These are phyloP conservation scores for Pollenia amentaria DNA, from an alignment of 2,888 invertebrate species.

Conservation along the genomic window DNA sequence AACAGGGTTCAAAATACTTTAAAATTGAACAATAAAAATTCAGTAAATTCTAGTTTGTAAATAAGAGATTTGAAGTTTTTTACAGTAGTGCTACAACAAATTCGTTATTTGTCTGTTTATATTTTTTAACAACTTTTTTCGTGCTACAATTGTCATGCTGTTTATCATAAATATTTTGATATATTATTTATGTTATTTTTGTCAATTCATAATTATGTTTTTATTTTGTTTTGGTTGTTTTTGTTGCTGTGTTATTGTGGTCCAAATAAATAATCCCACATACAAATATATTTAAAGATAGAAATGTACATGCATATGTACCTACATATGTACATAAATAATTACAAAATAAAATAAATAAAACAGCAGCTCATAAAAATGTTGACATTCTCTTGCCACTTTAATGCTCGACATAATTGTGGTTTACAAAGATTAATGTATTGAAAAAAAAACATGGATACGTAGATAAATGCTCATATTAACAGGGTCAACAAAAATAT, in stretches of 20 bases:
- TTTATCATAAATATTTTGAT: conserved; percentile 68
- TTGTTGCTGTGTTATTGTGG: conserved; percentile 43
- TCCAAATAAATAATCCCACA: conserved; percentile 55
- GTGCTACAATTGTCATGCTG: background rate
- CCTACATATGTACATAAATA: conserved; percentile 31
- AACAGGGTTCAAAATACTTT: too few relatives aligned
- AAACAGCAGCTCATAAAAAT: conserved; percentile 4
- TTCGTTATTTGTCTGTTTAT: too few relatives aligned
- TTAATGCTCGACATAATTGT: conserved; percentile 54
- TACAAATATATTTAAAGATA: background rate
- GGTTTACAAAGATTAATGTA: conserved; percentile 60
- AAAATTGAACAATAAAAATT: too few relatives aligned
- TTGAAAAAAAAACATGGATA: conserved; percentile 11
- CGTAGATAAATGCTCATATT: background rate
- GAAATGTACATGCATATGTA: too few relatives aligned
- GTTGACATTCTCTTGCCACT: conserved; percentile 10
- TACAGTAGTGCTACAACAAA: too few relatives aligned
- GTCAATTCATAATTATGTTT: background rate
- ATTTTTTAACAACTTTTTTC: too few relatives aligned
- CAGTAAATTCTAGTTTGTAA: too few relatives aligned
- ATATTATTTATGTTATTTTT: conserved; percentile 53
- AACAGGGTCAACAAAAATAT: background rate
- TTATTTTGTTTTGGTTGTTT: too few relatives aligned
- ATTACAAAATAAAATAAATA: conserved; percentile 43
- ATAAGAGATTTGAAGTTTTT: too few relatives aligned